phyloP scores from a whole-genome alignment of 2,797 vertebrate genomes.

The Sylvia borin region DNA sequence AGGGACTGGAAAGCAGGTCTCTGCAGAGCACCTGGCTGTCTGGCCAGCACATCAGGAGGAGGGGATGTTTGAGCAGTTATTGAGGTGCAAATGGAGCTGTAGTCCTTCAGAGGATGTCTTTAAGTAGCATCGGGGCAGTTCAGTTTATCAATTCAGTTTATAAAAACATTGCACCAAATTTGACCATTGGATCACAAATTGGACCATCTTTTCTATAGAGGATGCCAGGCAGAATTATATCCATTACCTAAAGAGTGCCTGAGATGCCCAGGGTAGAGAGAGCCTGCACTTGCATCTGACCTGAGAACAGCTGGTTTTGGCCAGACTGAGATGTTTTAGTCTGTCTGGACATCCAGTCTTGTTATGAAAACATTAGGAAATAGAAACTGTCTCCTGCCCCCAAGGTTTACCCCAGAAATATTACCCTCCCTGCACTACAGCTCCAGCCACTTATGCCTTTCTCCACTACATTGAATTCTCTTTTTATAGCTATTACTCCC shows the following conservation, averaged over 20 bases:
- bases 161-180: not conserved
- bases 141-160: not conserved
- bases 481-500: not conserved
- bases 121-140: not conserved
- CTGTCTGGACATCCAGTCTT: not conserved
- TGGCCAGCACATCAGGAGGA: not conserved
- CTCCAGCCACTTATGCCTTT: not conserved
- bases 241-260: not conserved
- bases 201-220: not conserved
- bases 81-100: not conserved
- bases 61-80: not conserved
- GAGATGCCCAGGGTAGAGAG: not conserved
- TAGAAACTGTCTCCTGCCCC: not conserved
- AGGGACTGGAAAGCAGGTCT: accelerated
- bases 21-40: accelerated
- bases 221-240: not conserved
- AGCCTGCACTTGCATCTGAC: not conserved
- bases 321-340: not conserved
- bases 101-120: not conserved
- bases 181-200: not conserved
- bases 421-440: not conserved
- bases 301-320: not conserved
- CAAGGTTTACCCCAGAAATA: not conserved
- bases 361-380: not conserved
- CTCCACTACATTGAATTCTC: not conserved